These are phyloP conservation scores for Andrena chrysosceles DNA, from an alignment of 2,888 invertebrate species.

Conservation along the genomic window DNA sequence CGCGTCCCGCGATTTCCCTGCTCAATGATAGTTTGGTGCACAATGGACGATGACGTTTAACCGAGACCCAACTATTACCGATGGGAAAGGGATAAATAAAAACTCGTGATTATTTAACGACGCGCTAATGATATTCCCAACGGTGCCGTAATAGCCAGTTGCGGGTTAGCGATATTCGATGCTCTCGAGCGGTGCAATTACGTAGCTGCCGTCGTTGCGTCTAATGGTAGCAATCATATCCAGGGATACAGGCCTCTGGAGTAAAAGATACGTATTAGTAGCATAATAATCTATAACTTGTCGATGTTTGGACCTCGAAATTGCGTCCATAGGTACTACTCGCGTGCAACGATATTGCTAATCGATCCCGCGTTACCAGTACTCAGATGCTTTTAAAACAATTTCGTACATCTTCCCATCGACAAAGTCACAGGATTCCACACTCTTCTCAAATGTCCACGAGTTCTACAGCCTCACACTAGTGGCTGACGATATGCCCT, in stretches of 20 bases:
- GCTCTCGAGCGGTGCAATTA: conserved; percentile 47
- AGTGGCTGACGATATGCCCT: neutral
- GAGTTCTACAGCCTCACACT: no score
- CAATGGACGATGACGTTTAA: neutral
- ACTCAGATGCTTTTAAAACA: no score
- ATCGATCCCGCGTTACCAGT: no score
- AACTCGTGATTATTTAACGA: conserved; percentile 20
- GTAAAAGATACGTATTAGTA: conserved; percentile 41
- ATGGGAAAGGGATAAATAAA: neutral
- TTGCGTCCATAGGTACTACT: conserved; percentile 13
- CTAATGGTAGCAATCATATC: conserved; percentile 46
- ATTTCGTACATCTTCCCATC: no score
- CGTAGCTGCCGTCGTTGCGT: conserved; percentile 36
- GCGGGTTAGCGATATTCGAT: conserved; percentile 33
- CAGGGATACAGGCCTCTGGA: conserved; percentile 13
- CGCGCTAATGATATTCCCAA: conserved; percentile 41
- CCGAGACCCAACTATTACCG: neutral
- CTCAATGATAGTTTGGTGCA: neutral
- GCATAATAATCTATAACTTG: conserved; percentile 46
- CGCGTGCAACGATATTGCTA: conserved; percentile 25
- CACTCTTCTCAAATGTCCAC: no score
- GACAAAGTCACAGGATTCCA: no score
- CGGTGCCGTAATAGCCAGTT: conserved; percentile 37
- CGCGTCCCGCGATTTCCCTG: no score
- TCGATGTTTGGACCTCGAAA: conserved; percentile 37